Base-by-base conservation (phyloP, 2,113 vertebrate genomes). In the Neogobius melanostomus region DNA sequence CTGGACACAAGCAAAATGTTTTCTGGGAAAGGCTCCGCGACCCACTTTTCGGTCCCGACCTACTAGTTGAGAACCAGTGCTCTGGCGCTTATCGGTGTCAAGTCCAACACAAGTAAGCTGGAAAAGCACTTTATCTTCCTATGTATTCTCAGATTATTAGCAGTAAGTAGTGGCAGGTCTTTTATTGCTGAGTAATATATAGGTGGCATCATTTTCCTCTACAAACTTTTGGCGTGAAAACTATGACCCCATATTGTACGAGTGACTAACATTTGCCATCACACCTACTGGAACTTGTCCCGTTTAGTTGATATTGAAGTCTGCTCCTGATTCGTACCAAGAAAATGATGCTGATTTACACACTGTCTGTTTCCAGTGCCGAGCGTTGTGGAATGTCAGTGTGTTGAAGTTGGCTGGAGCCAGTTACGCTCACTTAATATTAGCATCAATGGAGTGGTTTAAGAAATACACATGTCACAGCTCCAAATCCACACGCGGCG, bases 391-490 rank as follows among this genome's bases (percentile, higher is more conserved):
- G 86, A 83, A 82, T 73, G 75, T 74, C 66, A 77, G 56, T 71
- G 72, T 82, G 49, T 82, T 83, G 67, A 74, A 83, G 75, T 75
- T 82, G 79, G 69, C 71, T 84, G 64, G 53, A 80, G 77, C 66
- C 76, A 73, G 74, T 76, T 72, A 66, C 43, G 64, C 73, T 87
- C 81, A 82, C 68, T 76, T 82, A 72, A 87, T 85, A 87, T 78
- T 83, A 71, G 73, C 82, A 71, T 83, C 83, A 83, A 77, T 81
- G 69, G 76, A 79, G 75, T 87, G 69, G 77, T 85, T 85, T 69
- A 75, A 86, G 69, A 81, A 82, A 87, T 71, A 81, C 72, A 77
- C 67, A 83, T 85, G 83, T 85, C 78, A 83, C 66, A 16, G 66
- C 82, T 80, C 83, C 70, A 82, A 83, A 83, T 77, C 77, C 77